These are phyloP conservation scores for Grammomys surdaster DNA, from an alignment of 2,113 vertebrate species.

Conservation along the genomic window DNA sequence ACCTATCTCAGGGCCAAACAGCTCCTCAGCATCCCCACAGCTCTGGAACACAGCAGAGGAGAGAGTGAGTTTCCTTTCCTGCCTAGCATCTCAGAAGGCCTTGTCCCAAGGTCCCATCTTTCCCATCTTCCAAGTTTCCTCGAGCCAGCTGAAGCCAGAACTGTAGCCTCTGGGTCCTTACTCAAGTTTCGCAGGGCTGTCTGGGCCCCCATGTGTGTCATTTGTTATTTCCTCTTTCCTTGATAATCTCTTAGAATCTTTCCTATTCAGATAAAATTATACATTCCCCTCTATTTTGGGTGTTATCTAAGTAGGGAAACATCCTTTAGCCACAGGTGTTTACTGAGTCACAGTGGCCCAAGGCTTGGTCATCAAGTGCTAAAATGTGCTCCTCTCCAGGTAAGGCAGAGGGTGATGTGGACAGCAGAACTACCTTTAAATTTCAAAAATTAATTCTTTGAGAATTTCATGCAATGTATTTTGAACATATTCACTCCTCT, in stretches of 20 bases:
- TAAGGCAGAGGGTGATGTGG: neutral
- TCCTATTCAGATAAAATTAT: neutral
- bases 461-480: neutral
- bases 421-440: neutral
- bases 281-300: neutral
- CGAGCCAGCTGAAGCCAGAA: neutral
- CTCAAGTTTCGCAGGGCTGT: too few relatives aligned
- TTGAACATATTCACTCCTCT: neutral
- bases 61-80: neutral
- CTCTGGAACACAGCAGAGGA: neutral
- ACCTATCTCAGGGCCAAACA: neutral
- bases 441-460: neutral
- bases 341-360: fast-evolving
- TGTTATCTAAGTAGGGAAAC: neutral
- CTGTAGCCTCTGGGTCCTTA: too few relatives aligned
- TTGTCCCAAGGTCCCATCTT: fast-evolving
- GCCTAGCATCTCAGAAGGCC: neutral
- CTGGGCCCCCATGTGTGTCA: fast-evolving
- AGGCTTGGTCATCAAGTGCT: neutral
- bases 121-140: neutral
- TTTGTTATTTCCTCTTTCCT: neutral
- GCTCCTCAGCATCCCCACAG: neutral
- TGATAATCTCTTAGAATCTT: neutral
- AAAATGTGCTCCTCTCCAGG: neutral
- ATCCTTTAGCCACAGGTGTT: neutral